Evolutionary conservation across 2,113 vertebrate species (phyloP), one percentile per base, ranked within the genome.

Genomic region (Cebus imitator): DNA sequence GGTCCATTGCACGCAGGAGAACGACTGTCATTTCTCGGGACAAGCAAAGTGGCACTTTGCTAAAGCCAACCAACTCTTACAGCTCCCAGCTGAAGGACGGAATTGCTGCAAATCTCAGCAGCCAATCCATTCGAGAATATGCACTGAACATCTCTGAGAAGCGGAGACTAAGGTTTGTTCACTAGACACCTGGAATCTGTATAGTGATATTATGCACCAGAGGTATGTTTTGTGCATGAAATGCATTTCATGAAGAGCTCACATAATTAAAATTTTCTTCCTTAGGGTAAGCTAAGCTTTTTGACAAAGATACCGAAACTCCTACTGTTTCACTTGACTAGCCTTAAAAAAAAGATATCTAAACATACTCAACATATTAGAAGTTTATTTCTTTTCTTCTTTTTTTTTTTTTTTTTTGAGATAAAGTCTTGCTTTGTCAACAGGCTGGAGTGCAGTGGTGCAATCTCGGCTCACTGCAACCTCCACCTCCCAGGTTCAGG

Each of bases 1-100:
- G 97, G 98, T 99, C 99, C 3, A 98, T 99, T 70, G 98, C 99
- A 57, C 99, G 99, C 94, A 99, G 98, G 61, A 99, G 99, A 96
- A 95, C 97, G 0, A 92, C 97, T 0, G 35, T 97, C 45, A 21
- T 32, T 20, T 5, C 76, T 30, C 92, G 86, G 37, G 98, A 98
- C 68, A 97, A 94, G 94, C 94, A 68, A 16, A 91, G 94, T 12
- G 91, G 95, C 12, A 87, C 32, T 0, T 97, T 57, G 52, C 32
- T 97, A 12, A 97, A 90, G 80, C 52, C 96, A 0, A 78, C 73
- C 6, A 87, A 87, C 32, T 87, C 64, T 3, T 84, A 37, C 72
- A 72, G 9, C 30, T 90, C 37, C 45, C 94, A 86, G 0, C 21
- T 87, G 0, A 98, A 97, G 80, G 50, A 35, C 45, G 64, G 76